Base-by-base conservation (phyloP, 2,888 invertebrate genomes). In the Drosophila multiciliata region DNA sequence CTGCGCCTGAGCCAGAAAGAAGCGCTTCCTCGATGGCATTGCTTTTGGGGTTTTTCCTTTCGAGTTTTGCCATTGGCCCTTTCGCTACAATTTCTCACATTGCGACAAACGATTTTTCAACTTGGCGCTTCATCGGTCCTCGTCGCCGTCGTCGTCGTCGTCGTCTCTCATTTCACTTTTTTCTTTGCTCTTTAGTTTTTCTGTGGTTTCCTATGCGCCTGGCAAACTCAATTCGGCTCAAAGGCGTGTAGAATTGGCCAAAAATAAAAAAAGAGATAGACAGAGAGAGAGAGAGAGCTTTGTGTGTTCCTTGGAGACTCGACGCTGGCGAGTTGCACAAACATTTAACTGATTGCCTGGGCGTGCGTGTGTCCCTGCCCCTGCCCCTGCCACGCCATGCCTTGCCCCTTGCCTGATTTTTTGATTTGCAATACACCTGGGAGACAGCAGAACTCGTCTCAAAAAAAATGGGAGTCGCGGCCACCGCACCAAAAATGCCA, bases 381-480 rank as follows among this genome's bases (percentile, higher is more conserved):
- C 8, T 50, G 57, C 62, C 53, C 3, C 26, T 26, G 36, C 36
- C 36, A 45, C 12, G 23, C 12, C 61, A 12, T 15, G 62, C 52
- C 29, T 3, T 40, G 49, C 68, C 54, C 23, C 64, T 77, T 78
- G 87, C 72, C 78, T 85, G 87, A 87, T 86, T 90, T 91, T 91
- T 92, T 91, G 91, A 91, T 91, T 92, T 91, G 91, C 90, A 83
- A 91, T 91, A 91, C 91, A 92, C 91, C 92, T 91, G 91, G 91
- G 91, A 92, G 65, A 33, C 71, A 53, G 67, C 58, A 29, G 59
- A 33, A 60, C 55, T 62, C 33, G 45, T n/a, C 40, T 45, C 8
- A 11, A 40, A 36, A 1, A 20, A 32, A 32, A 15, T 26, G 9
- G 17, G 17, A 15, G 32, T 48, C 36, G 32, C 20, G 70, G 61